Conservation (phyloP, 2,113 vertebrate genomes). For the Rattus norvegicus region DNA sequence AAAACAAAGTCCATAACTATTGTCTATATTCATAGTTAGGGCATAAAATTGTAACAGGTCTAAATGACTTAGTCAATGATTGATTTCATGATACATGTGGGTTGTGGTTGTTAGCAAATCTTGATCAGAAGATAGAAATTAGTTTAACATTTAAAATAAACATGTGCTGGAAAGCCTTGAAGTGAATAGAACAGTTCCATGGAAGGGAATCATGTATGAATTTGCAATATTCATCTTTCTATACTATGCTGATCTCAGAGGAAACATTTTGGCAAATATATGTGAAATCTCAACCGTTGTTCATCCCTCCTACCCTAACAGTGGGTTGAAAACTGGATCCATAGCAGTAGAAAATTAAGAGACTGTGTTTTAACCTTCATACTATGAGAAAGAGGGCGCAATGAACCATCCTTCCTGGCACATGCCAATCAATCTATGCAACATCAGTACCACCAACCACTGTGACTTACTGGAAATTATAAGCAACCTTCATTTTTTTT, state of each 20-base stretch:
- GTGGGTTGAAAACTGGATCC: background rate
- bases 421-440: background rate
- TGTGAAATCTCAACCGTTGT: background rate
- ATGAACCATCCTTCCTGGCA: background rate
- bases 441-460: background rate
- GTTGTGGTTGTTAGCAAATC: background rate
- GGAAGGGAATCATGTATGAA: background rate
- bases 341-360: background rate
- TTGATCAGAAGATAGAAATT: background rate
- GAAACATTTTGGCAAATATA: background rate
- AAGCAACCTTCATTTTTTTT: background rate
- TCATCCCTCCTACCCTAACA: background rate
- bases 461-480: background rate
- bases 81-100: background rate
- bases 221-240: background rate
- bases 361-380: background rate
- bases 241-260: background rate
- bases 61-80: background rate
- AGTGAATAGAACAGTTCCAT: background rate
- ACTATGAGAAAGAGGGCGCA: background rate
- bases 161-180: background rate
- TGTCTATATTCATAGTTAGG: background rate
- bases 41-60: background rate
- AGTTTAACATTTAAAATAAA: background rate
- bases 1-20: background rate